Base-by-base conservation (phyloP, 2,888 invertebrate genomes). In the Parapristionchus giblindavisi region DNA sequence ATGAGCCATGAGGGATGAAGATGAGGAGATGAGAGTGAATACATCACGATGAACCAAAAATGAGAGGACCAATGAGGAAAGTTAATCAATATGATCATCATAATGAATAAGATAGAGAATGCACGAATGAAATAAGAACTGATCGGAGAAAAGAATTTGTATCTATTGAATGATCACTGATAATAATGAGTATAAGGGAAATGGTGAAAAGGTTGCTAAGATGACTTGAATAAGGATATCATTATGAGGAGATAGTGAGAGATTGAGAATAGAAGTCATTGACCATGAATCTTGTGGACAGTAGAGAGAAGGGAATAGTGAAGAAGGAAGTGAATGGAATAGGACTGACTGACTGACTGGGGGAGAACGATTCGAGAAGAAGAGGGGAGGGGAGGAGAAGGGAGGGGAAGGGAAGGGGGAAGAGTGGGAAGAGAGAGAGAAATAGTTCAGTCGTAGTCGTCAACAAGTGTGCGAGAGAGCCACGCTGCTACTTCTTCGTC, bases 1-100 rank as follows among this genome's bases (percentile, higher is more conserved):
- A 61, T 61, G 61, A 61, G 61, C 61, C 61, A 61, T 61, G 65
- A 27, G 65, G 48, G 65, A 48, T 14, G 48, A 48, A 48, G 48
- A 48, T 14, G 48, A 48, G 48, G 48, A 48, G 48, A 48, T 14
- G 48, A 21, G 48, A 48, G 48, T 14, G 48, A 48, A 48, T 21
- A 48, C 48, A 21, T 48, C 48, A 21, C 11, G 48, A 48, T 11
- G 48, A 48, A 11, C 21, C 14, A 14, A 48, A 48, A 27, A 43
- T 65, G 48, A 48, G 65, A 65, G 65, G 65, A 65, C 65, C 21
- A 14, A 21, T 14, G 48, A 14, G n/a, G n/a, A n/a, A n/a, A n/a
- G n/a, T n/a, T n/a, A n/a, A n/a, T n/a, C n/a, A n/a, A n/a, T n/a
- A n/a, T n/a, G n/a, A n/a, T n/a, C n/a, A n/a, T n/a, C n/a, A n/a